A percentile compares a stretch with the other conserved stretches of the same genome.
Evolutionary conservation across 1,140 invertebrate genomes (phyloP).

Genomic region (Conopomorpha cramerella): DNA sequence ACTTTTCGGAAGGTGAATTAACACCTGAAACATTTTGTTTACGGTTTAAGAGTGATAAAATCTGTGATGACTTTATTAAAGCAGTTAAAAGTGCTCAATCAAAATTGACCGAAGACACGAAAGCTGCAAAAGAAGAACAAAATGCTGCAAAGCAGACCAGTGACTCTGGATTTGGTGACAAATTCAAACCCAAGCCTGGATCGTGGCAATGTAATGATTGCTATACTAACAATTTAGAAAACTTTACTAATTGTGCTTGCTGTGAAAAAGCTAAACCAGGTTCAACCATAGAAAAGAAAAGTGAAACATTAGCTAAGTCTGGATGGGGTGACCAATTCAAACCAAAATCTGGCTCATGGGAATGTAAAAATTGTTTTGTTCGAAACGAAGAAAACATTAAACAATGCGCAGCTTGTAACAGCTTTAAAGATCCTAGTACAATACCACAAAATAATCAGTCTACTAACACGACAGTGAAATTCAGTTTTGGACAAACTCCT

Average conservation of each 20-base stretch:
- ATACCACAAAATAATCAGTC: slow-evolving; percentile 18
- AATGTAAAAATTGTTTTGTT: slow-evolving; percentile 73
- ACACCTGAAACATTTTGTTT: slow-evolving; percentile 71
- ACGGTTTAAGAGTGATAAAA: slow-evolving; percentile 72
- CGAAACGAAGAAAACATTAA: slow-evolving; percentile 62
- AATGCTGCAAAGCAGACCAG: slow-evolving; percentile 29
- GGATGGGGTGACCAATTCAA: slow-evolving; percentile 61
- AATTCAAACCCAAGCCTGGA: slow-evolving; percentile 68
- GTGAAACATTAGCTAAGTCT: slow-evolving; percentile 4
- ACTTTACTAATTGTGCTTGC: slow-evolving; percentile 66
- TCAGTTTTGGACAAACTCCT: slow-evolving; percentile 37
- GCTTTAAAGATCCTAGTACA: slow-evolving; percentile 40
- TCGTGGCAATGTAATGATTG: slow-evolving; percentile 82
- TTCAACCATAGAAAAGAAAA: slow-evolving; percentile 1
- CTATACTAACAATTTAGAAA: slow-evolving; percentile 72
- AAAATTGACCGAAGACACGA: slow-evolving; percentile 32
- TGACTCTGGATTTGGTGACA: slow-evolving; percentile 25
- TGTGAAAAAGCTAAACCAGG: slow-evolving; percentile 60
- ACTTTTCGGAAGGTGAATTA: slow-evolving; percentile 73
- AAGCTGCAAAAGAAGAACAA: slow-evolving; percentile 34
- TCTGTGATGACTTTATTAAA: slow-evolving; percentile 59
- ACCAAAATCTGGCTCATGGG: slow-evolving; percentile 73
- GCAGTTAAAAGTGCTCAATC: slow-evolving; percentile 50
- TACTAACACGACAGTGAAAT: slow-evolving; percentile 19
- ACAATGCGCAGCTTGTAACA: slow-evolving; percentile 71